Conservation (phyloP, 92 coral and sea anemone genomes). For the Parazoanthus darwini region DNA sequence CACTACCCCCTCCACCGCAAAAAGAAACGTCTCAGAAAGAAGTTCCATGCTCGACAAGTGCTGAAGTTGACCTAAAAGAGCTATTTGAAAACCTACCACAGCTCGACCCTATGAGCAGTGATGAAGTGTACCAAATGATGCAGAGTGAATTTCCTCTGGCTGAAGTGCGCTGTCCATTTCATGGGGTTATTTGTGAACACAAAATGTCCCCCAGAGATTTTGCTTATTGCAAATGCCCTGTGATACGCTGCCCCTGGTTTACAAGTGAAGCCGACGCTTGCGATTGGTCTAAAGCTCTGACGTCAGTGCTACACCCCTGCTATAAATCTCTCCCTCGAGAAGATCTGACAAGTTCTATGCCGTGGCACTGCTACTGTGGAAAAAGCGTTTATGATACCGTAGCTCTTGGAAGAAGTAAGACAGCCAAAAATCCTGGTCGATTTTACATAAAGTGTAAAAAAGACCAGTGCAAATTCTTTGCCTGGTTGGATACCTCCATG, state of each 20-base stretch:
- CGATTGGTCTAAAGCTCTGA: slow-evolving; percentile 35
- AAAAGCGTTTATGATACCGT: slow-evolving; percentile 25
- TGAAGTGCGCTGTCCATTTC: slow-evolving; percentile 35
- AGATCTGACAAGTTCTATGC: slow-evolving; percentile 33
- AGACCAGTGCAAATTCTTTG: slow-evolving; percentile 26
- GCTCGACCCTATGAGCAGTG: slow-evolving; percentile 31
- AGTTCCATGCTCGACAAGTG: slow-evolving; percentile 24
- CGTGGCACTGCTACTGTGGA: slow-evolving; percentile 35
- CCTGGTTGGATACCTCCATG: slow-evolving; percentile 32
- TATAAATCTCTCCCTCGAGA: slow-evolving; percentile 31
- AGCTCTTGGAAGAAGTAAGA: slow-evolving; percentile 29
- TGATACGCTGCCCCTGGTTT: slow-evolving; percentile 31
- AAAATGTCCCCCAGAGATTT: slow-evolving; percentile 31
- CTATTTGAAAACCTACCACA: slow-evolving; percentile 28
- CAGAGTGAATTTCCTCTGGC: slow-evolving; percentile 37
- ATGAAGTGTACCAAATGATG: slow-evolving; percentile 34
- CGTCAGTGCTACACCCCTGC: slow-evolving; percentile 34
- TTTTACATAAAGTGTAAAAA: slow-evolving; percentile 25
- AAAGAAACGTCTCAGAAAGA: slow-evolving; percentile 26
- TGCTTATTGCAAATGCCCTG: slow-evolving; percentile 36
- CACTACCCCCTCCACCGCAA: slow-evolving; percentile 28
- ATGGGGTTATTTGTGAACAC: slow-evolving; percentile 34
- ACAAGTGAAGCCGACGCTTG: slow-evolving; percentile 30
- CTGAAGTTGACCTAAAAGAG: slow-evolving; percentile 36
- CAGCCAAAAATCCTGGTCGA: slow-evolving; percentile 32